These are phyloP conservation scores for Parnassius orleans DNA, from an alignment of 2,888 invertebrate species.

Conservation along the genomic window DNA sequence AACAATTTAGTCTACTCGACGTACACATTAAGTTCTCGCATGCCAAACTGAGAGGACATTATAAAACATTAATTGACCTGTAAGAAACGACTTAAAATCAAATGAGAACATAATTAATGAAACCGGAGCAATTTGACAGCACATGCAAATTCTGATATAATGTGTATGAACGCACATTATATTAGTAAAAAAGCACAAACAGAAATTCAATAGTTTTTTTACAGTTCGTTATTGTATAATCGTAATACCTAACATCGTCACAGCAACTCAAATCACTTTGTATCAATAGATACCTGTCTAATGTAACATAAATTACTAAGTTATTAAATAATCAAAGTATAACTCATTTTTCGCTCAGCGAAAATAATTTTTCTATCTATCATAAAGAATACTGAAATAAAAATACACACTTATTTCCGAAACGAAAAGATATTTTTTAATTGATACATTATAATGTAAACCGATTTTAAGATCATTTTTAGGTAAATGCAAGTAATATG, in stretches of 20 bases:
- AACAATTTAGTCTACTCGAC: slow-evolving; percentile 64
- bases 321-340: slow-evolving; percentile 45
- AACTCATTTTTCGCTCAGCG: slow-evolving; percentile 64
- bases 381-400: slow-evolving; percentile 43
- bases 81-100: slow-evolving; percentile 38
- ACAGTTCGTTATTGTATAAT: slow-evolving; percentile 39
- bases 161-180: slow-evolving; percentile 18
- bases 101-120: slow-evolving; percentile 35
- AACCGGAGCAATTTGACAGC: slow-evolving; percentile 25
- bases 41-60: slow-evolving; percentile 41
- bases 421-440: slow-evolving; percentile 29
- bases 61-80: slow-evolving; percentile 47
- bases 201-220: slow-evolving; percentile 34
- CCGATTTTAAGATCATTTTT: slow-evolving; percentile 16
- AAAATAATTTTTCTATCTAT: slow-evolving; percentile 56
- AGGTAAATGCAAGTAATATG: slow-evolving; percentile 22
- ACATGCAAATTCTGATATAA: slow-evolving; percentile 13
- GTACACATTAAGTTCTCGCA: slow-evolving; percentile 50
- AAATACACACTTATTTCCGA: slow-evolving; percentile 34
- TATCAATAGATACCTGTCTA: slow-evolving; percentile 60
- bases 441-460: slow-evolving; percentile 11
- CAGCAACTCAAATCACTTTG: slow-evolving; percentile 75
- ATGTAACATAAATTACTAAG: slow-evolving; percentile 47
- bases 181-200: slow-evolving; percentile 26
- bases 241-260: slow-evolving; percentile 49